Conservation (phyloP, 53 echinoderm and acorn worm species). For the Temnopleurus reevesii region DNA sequence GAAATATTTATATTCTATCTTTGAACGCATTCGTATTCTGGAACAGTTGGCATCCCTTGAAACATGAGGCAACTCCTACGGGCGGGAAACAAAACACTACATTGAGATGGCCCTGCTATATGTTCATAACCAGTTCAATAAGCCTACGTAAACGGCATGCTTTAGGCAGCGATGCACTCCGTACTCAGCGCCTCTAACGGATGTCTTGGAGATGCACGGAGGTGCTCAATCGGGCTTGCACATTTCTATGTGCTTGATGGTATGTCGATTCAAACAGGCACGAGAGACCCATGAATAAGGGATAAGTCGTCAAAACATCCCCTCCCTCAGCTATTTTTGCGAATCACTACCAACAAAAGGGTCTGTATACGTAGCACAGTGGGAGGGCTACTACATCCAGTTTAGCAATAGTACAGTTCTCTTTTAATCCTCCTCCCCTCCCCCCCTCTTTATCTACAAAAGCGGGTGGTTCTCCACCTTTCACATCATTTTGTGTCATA, state of each 20-base stretch:
- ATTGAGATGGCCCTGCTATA: conserved; percentile 41
- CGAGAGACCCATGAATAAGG: conserved; percentile 45
- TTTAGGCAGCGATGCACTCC: conserved; percentile 46
- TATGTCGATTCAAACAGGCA: conserved; percentile 19
- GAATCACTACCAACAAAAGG: conserved; percentile 10
- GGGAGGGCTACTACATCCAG: neutral
- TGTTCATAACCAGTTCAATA: conserved; percentile 56
- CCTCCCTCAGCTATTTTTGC: neutral
- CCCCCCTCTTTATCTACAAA: neutral
- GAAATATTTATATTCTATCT: too few species aligned
- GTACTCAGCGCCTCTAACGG: neutral
- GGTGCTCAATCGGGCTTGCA: conserved; percentile 34
- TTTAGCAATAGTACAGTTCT: conserved; percentile 28
- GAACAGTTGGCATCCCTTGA: too few species aligned
- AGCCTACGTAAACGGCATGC: conserved; percentile 54
- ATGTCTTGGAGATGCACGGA: neutral
- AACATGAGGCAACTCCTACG: neutral
- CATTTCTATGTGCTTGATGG: conserved; percentile 14
- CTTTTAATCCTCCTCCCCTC: conserved; percentile 33
- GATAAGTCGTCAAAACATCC: conserved; percentile 2
- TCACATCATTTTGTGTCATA: neutral
- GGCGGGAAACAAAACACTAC: conserved; percentile 3
- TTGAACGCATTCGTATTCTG: too few species aligned
- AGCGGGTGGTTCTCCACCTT: neutral
- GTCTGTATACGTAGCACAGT: neutral